Evolutionary conservation across 1,140 invertebrate genomes (phyloP).

Genomic region (Cyclina sinensis): DNA sequence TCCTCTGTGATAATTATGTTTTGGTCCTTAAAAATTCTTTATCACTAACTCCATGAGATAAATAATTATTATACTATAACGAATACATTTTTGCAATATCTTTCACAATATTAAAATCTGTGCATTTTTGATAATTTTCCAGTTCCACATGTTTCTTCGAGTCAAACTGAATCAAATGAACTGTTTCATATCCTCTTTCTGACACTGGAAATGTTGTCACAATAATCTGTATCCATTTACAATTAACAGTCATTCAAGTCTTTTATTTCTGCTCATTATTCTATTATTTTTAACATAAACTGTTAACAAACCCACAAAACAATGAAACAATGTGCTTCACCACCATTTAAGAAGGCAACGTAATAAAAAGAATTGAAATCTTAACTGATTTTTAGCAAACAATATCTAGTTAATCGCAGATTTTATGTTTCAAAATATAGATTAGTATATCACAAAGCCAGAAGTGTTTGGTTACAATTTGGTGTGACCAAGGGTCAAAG

Average conservation of each 20-base stretch:
- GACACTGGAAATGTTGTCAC: background rate
- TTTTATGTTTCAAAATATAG: background rate
- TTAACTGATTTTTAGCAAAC: slow-evolving; percentile 2
- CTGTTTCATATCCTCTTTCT: background rate
- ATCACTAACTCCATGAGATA: too few relatives aligned
- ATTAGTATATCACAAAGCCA: background rate
- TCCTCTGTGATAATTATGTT: too few relatives aligned
- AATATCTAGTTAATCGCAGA: slow-evolving; percentile 6
- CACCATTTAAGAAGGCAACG: background rate
- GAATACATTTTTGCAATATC: too few relatives aligned
- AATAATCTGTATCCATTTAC: background rate
- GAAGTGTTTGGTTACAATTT: background rate
- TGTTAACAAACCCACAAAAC: background rate
- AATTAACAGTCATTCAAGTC: background rate
- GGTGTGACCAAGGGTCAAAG: background rate
- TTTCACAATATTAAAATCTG: too few relatives aligned
- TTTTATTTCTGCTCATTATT: background rate
- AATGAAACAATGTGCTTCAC: slow-evolving; percentile 18
- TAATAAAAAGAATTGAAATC: slow-evolving; percentile 16
- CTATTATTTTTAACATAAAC: slow-evolving; percentile 5
- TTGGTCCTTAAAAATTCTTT: too few relatives aligned
- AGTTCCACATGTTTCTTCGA: background rate
- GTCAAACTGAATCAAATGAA: background rate
- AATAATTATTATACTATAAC: too few relatives aligned
- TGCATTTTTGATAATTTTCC: too few relatives aligned